A percentile compares a stretch with the other conserved stretches of the same genome.
Evolutionary conservation across 2,888 invertebrate genomes (phyloP).

Genomic region (Nineta flava): DNA sequence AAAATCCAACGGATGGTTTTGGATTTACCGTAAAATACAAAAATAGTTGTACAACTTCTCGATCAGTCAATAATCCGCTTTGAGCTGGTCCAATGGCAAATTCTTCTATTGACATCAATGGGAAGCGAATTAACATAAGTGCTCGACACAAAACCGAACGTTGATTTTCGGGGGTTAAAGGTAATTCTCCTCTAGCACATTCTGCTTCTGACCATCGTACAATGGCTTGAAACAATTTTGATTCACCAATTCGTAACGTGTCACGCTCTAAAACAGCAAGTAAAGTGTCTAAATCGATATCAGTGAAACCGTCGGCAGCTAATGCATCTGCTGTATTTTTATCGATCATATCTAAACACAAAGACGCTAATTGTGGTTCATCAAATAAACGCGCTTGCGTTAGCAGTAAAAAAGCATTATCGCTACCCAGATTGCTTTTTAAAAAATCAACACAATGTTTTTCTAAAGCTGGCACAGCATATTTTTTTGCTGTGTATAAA

Average conservation of each 20-base stretch:
- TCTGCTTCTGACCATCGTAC: constrained; percentile 61
- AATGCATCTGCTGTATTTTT: constrained; percentile 68
- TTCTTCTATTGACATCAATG: constrained; percentile 73
- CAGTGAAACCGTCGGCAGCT: constrained; percentile 64
- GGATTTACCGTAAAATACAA: constrained; percentile 59
- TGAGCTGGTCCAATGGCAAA: constrained; percentile 65
- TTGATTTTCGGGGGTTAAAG: constrained; percentile 50
- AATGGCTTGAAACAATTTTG: constrained; percentile 59
- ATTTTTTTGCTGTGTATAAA: constrained; percentile 73
- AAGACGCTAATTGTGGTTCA: constrained; percentile 62
- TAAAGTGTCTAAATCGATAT: constrained; percentile 65
- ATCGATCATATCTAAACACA: constrained; percentile 70
- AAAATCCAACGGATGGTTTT: constrained; percentile 55
- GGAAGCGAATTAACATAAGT: constrained; percentile 59
- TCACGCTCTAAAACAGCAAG: constrained; percentile 62
- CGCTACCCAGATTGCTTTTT: constrained; percentile 55
- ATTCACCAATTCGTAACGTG: constrained; percentile 61
- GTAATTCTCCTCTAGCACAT: constrained; percentile 47
- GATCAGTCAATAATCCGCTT: constrained; percentile 55
- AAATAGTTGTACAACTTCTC: constrained; percentile 59
- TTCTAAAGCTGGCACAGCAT: constrained; percentile 69
- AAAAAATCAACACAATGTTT: constrained; percentile 69
- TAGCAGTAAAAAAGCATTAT: constrained; percentile 69
- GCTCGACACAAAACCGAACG: constrained; percentile 51
- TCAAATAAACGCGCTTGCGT: constrained; percentile 69